These are phyloP conservation scores for Apotomis capreana DNA, from an alignment of 2,888 invertebrate species.

Conservation along the genomic window DNA sequence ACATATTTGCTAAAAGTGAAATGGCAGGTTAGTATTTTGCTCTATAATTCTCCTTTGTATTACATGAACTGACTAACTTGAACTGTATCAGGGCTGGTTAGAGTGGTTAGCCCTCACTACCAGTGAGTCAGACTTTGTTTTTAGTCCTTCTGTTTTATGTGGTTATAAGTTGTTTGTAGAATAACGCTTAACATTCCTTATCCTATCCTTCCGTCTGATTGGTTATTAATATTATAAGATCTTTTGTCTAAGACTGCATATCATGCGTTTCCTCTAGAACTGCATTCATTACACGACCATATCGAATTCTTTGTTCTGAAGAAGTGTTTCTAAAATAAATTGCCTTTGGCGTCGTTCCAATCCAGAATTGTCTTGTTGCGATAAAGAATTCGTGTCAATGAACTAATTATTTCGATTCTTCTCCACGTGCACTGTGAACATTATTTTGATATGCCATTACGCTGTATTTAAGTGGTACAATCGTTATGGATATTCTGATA, in stretches of 20 bases:
- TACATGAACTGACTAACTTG: too few species aligned
- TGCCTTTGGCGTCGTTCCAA: slow-evolving; percentile 67
- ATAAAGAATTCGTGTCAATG: slow-evolving; percentile 66
- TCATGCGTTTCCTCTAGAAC: neutral
- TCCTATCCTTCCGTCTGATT: neutral
- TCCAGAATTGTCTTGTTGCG: slow-evolving; percentile 63
- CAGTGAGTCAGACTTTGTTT: too few species aligned
- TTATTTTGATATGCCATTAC: slow-evolving; percentile 8
- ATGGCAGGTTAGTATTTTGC: too few species aligned
- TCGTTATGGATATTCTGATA: slow-evolving; percentile 1
- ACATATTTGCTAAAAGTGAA: too few species aligned
- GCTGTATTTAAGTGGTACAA: slow-evolving; percentile 2
- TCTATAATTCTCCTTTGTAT: too few species aligned
- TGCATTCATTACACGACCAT: slow-evolving; percentile 8
- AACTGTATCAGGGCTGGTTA: too few species aligned
- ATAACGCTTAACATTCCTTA: neutral
- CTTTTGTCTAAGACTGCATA: neutral
- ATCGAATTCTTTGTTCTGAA: slow-evolving; percentile 50
- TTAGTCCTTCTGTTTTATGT: too few species aligned
- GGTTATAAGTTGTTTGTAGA: too few species aligned
- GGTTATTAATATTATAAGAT: neutral
- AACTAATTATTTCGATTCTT: slow-evolving; percentile 52
- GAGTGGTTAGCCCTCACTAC: too few species aligned
- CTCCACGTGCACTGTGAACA: neutral
- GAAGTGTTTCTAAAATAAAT: slow-evolving; percentile 61